phyloP scores from a whole-genome alignment of 92 coral and sea anemone genomes.

The Epizoanthus stellaris region DNA sequence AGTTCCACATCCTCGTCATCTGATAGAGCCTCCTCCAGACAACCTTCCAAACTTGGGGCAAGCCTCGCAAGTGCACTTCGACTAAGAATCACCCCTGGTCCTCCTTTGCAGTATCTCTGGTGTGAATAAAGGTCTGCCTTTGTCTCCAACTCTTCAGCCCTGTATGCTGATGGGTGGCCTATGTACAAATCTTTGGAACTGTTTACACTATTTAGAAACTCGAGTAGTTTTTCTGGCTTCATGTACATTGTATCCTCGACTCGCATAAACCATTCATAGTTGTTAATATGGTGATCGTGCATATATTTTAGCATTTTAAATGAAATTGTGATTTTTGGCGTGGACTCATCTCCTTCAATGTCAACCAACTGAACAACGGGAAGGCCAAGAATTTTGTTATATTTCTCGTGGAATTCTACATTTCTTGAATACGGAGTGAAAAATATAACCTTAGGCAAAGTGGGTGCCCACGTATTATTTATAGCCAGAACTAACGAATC shows the following conservation, averaged over 20 bases:
- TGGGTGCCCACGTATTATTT: conserved; percentile 95
- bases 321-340: conserved; percentile 80
- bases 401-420: conserved; percentile 92
- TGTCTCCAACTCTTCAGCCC: conserved; percentile 44
- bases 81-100: conserved; percentile 79
- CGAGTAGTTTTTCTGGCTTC: conserved; percentile 79
- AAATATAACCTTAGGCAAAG: conserved; percentile 79
- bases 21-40: conserved; percentile 83
- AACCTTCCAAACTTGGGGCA: conserved; percentile 75
- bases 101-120: conserved; percentile 90
- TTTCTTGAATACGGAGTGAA: conserved; percentile 95
- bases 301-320: conserved; percentile 95
- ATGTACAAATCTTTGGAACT: conserved; percentile 86
- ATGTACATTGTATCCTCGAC: conserved; percentile 86
- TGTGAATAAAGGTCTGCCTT: conserved; percentile 69
- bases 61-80: conserved; percentile 76
- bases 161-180: conserved; percentile 82
- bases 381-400: conserved; percentile 88
- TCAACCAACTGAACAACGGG: conserved; percentile 87
- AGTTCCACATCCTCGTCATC: conserved; percentile 91
- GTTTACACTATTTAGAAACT: conserved; percentile 79
- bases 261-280: conserved; percentile 95
- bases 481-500: conserved; percentile 90
- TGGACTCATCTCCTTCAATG: conserved; percentile 83
- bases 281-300: conserved; percentile 85